These are phyloP conservation scores for Adelognathus sp. DNA, from an alignment of 2,888 invertebrate species.

Conservation along the genomic window DNA sequence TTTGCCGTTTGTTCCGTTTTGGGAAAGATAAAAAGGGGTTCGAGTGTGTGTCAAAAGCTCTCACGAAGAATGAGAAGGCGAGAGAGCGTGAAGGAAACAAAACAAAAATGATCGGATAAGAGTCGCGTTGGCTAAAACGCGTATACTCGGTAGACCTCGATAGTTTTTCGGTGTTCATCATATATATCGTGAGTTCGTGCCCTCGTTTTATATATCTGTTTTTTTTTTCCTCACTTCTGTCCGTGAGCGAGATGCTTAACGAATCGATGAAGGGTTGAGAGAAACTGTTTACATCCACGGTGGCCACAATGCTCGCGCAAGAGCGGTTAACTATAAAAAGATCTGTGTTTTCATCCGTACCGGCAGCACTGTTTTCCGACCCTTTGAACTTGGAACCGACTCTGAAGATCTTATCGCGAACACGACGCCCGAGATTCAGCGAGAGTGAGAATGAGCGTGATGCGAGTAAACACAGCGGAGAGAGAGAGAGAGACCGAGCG, in stretches of 20 bases:
- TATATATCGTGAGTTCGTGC: background rate
- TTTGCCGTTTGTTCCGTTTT: conserved; percentile 33
- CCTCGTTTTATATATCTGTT: background rate
- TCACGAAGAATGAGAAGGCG: background rate
- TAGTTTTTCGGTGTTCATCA: background rate
- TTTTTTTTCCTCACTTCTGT: background rate
- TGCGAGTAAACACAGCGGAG: background rate
- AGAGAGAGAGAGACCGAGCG: conserved; percentile 1
- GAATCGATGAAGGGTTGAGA: conserved; percentile 49
- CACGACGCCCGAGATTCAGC: background rate
- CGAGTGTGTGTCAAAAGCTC: background rate
- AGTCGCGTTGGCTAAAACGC: background rate
- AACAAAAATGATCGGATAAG: conserved; percentile 4
- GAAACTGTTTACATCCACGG: conserved; percentile 41
- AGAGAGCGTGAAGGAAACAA: background rate
- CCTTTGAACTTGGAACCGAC: conserved; percentile 38
- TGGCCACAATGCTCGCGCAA: conserved; percentile 12
- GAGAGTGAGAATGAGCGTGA: conserved; percentile 17
- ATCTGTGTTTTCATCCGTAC: conserved; percentile 29
- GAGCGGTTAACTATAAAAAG: conserved; percentile 26
- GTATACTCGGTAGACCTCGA: background rate
- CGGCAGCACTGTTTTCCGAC: conserved; percentile 30
- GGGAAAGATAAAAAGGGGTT: conserved; percentile 26
- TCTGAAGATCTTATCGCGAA: conserved; percentile 49
- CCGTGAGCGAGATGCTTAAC: conserved; percentile 32